Evolutionary conservation across 64 coral and sea anemone genomes (phyloP), one percentile per base, ranked within the genome.

Genomic region (Trachythela sp.): DNA sequence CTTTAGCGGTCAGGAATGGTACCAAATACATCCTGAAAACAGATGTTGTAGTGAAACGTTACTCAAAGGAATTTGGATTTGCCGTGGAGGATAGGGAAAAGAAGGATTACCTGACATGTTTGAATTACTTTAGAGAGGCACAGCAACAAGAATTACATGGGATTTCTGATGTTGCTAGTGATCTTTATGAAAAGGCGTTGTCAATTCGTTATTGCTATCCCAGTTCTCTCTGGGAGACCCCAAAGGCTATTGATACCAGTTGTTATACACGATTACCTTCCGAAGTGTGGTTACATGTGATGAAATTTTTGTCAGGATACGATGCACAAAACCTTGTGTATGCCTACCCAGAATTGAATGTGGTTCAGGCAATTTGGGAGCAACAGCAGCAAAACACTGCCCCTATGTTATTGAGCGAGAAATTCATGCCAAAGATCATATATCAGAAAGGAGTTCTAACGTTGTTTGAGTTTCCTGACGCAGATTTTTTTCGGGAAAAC

Each of bases 21-120:
- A n/a, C n/a, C n/a, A n/a, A n/a, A n/a, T n/a, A n/a, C 59, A 80
- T 80, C 6, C 34, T 80, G 75, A 80, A 80, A 80, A 80, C 75
- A 38, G 75, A 80, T 80, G 75, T 80, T 35, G 37, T 80, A 11
- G 75, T 80, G 17, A 80, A 80, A 80, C 75, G 75, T 8, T 9
- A 37, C 9, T 11, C 34, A 35, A 35, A 80, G 75, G 26, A 20
- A 22, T 39, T 80, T 80, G 75, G 75, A 5, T 80, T 80, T 37
- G 37, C 32, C 1, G 15, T 80, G 26, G 20, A 35, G 34, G 75
- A 80, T 6, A 17, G 11, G 75, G 75, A 80, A 0, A 80, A 36
- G 37, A 37, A 39, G 2, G 75, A 80, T 36, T 80, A 38, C 33
- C 8, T 35, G 75, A 80, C 75, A 80, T 80, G 75, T 29, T 80